phyloP scores from a whole-genome alignment of 2,113 vertebrate species.

The Mionectes macconnelli region DNA sequence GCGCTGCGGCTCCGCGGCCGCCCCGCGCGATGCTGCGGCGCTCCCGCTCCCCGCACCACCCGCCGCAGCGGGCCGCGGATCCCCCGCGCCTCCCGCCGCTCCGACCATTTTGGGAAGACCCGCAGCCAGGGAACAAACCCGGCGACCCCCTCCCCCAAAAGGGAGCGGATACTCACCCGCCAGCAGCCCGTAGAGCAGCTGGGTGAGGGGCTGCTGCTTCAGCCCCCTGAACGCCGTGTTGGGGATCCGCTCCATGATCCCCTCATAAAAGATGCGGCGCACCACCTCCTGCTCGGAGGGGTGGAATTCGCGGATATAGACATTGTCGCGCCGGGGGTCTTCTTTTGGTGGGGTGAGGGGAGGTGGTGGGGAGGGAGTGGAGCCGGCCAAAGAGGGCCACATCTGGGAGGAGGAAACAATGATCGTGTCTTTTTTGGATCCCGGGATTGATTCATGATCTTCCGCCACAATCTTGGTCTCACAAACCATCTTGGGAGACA shows the following conservation, averaged over 20 bases:
- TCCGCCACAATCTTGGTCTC: slow-evolving; percentile 97
- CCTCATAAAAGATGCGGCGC: slow-evolving; percentile 93
- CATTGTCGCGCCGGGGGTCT: slow-evolving; percentile 74
- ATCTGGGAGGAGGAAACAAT: slow-evolving; percentile 80
- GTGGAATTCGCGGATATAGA: slow-evolving; percentile 91
- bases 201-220: slow-evolving; percentile 85
- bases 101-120: background rate
- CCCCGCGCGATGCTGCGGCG: background rate
- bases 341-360: slow-evolving; percentile 61
- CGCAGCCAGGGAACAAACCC: background rate
- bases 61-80: background rate
- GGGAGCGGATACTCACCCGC: slow-evolving; percentile 81
- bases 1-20: background rate
- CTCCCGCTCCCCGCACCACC: background rate
- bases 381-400: slow-evolving; percentile 81
- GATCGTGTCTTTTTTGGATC: slow-evolving; percentile 86
- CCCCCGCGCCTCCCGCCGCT: background rate
- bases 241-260: slow-evolving; percentile 94
- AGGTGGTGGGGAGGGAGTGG: background rate
- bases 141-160: background rate
- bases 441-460: slow-evolving; percentile 88
- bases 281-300: slow-evolving; percentile 85
- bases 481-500: slow-evolving; percentile 97
- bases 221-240: slow-evolving; percentile 92
- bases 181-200: slow-evolving; percentile 86